Evolutionary conservation across 2,113 vertebrate species (phyloP).

Genomic region (Chitala chitala): DNA sequence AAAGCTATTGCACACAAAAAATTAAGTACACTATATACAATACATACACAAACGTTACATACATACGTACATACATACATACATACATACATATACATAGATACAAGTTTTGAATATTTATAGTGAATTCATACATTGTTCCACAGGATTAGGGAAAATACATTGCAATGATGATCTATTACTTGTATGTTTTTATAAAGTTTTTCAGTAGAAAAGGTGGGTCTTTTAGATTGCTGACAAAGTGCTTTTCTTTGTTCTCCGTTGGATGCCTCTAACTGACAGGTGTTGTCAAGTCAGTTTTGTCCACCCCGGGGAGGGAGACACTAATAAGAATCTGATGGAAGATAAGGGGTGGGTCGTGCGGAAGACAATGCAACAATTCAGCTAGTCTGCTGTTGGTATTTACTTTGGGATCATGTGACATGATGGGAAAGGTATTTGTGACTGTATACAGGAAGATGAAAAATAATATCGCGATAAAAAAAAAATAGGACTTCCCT

Average conservation of each 20-base stretch:
- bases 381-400: not conserved
- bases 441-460: conserved; percentile 22
- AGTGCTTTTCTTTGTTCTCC: conserved; percentile 63
- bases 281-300: conserved; percentile 30
- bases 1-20: conserved; percentile 73
- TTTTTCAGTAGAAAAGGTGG: conserved; percentile 33
- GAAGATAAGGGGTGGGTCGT: conserved; percentile 20
- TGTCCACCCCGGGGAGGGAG: conserved; percentile 38
- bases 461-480: conserved; percentile 55
- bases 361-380: not conserved
- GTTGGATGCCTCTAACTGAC: conserved; percentile 23
- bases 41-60: conserved; percentile 58
- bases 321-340: conserved; percentile 29
- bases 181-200: too few species aligned
- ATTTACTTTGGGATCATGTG: not conserved
- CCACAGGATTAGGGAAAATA: conserved; percentile 49
- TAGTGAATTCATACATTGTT: conserved; percentile 48
- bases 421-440: too few species aligned
- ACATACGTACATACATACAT: conserved; percentile 50
- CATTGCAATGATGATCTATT: conserved; percentile 36
- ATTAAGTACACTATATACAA: conserved; percentile 54
- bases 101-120: conserved; percentile 47
- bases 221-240: conserved; percentile 62
- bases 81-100: conserved; percentile 46
- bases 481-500: conserved; percentile 57